These are phyloP conservation scores for Venustoraphidia nigricollis DNA, from an alignment of 2,888 invertebrate species.

Conservation along the genomic window DNA sequence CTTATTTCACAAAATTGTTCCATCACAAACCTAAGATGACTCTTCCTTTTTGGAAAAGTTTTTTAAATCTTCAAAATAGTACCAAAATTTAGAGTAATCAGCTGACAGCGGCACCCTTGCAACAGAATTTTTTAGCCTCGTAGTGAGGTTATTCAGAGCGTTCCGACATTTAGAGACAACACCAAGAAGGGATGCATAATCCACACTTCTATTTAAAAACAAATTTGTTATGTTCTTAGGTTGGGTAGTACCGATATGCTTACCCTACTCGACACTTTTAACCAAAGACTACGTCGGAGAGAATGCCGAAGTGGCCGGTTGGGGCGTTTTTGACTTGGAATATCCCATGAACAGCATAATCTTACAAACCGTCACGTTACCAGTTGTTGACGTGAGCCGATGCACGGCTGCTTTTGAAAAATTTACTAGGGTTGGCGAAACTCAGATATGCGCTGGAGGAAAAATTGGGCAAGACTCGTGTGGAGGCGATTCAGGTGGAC, in stretches of 20 bases:
- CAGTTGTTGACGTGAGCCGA: constrained; percentile 15
- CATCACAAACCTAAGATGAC: no score
- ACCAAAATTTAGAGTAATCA: no score
- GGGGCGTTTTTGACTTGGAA: constrained; percentile 22
- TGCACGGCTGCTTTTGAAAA: neutral
- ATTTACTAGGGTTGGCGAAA: neutral
- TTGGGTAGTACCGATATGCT: constrained; percentile 41
- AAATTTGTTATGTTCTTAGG: constrained; percentile 20
- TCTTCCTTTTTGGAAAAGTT: no score
- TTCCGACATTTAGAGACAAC: no score
- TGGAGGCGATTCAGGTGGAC: constrained; percentile 46
- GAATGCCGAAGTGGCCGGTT: constrained; percentile 35
- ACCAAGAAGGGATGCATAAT: no score
- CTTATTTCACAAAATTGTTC: no score
- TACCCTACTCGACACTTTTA: constrained; percentile 30
- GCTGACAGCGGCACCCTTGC: no score
- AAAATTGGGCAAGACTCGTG: constrained; percentile 40
- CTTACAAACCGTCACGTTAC: constrained; percentile 22
- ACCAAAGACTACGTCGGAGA: constrained; percentile 24
- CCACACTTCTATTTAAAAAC: neutral
- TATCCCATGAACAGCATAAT: constrained; percentile 16
- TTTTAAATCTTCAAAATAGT: no score
- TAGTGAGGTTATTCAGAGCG: no score
- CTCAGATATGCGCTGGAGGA: constrained; percentile 40
- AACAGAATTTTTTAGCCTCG: no score